These are phyloP conservation scores for Xestia rhomboidea DNA, from an alignment of 2,888 invertebrate genomes.

Conservation along the genomic window DNA sequence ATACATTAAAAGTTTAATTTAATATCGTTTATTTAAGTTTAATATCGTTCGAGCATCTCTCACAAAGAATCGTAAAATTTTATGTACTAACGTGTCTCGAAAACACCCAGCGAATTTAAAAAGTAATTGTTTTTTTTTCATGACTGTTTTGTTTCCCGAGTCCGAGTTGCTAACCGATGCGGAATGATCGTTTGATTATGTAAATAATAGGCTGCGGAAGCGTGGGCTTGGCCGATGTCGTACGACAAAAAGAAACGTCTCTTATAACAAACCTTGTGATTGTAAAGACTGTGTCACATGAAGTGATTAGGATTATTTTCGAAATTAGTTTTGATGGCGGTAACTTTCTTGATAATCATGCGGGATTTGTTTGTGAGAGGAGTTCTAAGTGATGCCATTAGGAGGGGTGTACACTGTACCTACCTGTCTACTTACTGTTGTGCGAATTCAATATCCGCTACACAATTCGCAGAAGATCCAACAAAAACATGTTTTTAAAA, in stretches of 20 bases:
- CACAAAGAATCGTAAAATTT: constrained; percentile 27
- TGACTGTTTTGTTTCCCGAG: constrained; percentile 47
- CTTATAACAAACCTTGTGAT: constrained; percentile 43
- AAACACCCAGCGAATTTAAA: constrained; percentile 39
- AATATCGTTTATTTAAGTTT: constrained; percentile 4
- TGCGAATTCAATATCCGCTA: background rate
- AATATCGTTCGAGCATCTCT: background rate
- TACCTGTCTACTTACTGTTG: background rate
- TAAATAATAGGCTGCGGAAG: constrained; percentile 81
- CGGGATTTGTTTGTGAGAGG: background rate
- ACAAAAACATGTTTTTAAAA: constrained; percentile 43
- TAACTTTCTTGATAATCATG: background rate
- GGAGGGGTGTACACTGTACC: background rate
- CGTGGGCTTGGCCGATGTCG: constrained; percentile 79
- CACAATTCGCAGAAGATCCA: constrained; percentile 37
- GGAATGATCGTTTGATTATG: constrained; percentile 82
- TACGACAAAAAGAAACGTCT: constrained; percentile 65
- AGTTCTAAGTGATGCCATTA: background rate
- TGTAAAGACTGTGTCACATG: constrained; percentile 55
- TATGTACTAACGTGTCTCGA: constrained; percentile 26
- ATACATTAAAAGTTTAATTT: constrained; percentile 13
- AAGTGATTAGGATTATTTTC: background rate
- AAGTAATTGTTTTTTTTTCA: constrained; percentile 54
- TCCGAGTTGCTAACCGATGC: constrained; percentile 77
- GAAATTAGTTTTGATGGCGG: background rate